These are phyloP conservation scores for Cichlasoma orientale DNA, from an alignment of 2,797 vertebrate species.

Conservation along the genomic window DNA sequence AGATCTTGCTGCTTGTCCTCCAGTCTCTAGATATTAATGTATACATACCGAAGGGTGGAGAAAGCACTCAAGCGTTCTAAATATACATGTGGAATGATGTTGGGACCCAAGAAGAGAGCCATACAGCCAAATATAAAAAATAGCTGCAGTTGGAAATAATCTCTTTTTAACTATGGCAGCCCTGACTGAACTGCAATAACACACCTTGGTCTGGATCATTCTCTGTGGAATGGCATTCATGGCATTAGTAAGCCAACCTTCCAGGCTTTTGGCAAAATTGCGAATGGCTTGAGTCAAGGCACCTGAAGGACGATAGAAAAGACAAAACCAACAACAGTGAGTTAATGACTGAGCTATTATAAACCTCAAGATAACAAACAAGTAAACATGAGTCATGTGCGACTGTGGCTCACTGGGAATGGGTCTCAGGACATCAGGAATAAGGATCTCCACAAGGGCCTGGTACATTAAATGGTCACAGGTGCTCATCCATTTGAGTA, in stretches of 20 bases:
- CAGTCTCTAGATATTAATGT: too few relatives aligned
- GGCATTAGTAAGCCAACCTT: constrained; percentile 95
- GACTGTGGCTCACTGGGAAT: constrained; percentile 90
- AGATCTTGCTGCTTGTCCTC: too few relatives aligned
- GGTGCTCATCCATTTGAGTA: constrained; percentile 95
- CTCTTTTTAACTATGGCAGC: background rate
- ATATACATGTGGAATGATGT: too few relatives aligned
- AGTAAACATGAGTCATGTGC: background rate
- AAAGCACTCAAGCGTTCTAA: too few relatives aligned
- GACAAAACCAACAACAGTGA: background rate
- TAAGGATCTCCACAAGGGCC: constrained; percentile 96
- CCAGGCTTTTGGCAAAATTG: constrained; percentile 99
- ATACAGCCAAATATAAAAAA: background rate
- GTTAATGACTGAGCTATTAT: background rate
- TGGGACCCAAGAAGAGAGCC: background rate
- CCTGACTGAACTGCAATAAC: background rate
- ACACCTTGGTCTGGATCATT: constrained; percentile 96
- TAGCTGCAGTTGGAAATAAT: background rate
- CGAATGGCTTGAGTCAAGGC: constrained; percentile 98
- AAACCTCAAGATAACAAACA: background rate
- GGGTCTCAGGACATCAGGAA: constrained; percentile 96
- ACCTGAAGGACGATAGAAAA: constrained; percentile 76
- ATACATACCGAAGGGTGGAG: too few relatives aligned
- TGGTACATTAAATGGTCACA: constrained; percentile 99
- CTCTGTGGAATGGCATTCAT: constrained; percentile 93